Base-by-base conservation (phyloP, 2,888 invertebrate species). In the Pandemis corylana region DNA sequence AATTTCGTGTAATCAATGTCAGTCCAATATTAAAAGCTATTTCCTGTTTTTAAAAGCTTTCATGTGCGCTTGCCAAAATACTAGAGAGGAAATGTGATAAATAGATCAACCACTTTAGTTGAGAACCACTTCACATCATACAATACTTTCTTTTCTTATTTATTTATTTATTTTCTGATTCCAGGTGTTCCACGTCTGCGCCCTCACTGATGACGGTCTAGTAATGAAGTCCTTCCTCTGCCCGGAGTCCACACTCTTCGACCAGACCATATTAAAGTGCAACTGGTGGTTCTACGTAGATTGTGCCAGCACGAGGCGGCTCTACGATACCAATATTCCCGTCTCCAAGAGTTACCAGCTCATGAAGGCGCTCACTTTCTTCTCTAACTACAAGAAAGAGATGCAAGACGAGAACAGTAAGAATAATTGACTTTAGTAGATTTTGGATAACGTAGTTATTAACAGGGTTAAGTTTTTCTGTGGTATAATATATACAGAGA, bases 261-360 rank as follows among this genome's bases (percentile, higher is more conserved):
- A 98, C 85, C 98, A 98, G 89, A 97, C 97, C 36, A 97, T 98
- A 78, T 95, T 98, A 6, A 98, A 98, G 87, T 98, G 98, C 90
- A 98, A 98, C 89, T 98, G 98, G 98, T 98, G 98, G 97, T 98
- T 98, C 94, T 98, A 98, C 88, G 98, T 98, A 0, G 98, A 98
- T 86, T 98, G 98, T 90, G 97, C 97, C 88, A 95, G 96, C 72
- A 97, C 98, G 36, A 96, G 96, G 81, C 96, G 96, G 78, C 93
- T 98, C 42, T 98, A 98, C 87, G 98, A 98, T 83, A 97, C 98
- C 13, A 98, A 98, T 87, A 97, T 98, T 77, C 98, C 98, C 0
- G 97, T 98, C 69, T 98, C 98, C 46, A 98, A 98, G 90, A 98
- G 98, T 88, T 98, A 98, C 87, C 98, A 98, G 88, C 94, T 98